phyloP scores from a whole-genome alignment of 1,140 invertebrate genomes.

The Helicorthomorpha holstii region DNA sequence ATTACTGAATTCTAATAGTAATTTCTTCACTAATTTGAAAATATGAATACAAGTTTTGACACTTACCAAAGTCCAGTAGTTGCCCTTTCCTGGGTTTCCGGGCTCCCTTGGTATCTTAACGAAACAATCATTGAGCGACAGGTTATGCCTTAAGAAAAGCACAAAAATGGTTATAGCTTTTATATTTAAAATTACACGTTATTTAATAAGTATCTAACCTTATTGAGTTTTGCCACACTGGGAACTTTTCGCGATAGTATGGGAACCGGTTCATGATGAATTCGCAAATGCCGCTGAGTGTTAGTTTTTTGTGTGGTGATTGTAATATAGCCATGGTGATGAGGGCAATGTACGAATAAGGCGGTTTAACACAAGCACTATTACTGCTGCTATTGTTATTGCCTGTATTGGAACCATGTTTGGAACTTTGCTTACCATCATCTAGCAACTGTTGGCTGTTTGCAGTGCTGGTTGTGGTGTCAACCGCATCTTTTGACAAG shows the following conservation, averaged over 20 bases:
- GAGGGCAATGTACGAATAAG: conserved; percentile 93
- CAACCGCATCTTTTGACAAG: too few species aligned
- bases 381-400: not conserved
- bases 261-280: conserved; percentile 98
- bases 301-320: conserved; percentile 90
- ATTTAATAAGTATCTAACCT: too few species aligned
- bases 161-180: too few species aligned
- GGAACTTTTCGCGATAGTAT: conserved; percentile 89
- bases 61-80: conserved; percentile 97
- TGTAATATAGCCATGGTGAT: conserved; percentile 97
- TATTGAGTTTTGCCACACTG: conserved; percentile 92
- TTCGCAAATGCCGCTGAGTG: conserved; percentile 93
- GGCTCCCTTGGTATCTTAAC: conserved; percentile 96
- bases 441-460: too few species aligned
- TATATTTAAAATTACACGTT: too few species aligned
- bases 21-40: too few species aligned
- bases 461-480: too few species aligned
- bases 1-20: too few species aligned
- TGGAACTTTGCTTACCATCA: conserved; percentile 1
- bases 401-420: not conserved
- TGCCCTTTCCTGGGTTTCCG: conserved; percentile 96
- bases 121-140: conserved; percentile 97
- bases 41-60: too few species aligned
- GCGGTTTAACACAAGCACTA: conserved; percentile 51
- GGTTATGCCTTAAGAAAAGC: conserved; percentile 61